A percentile compares a stretch with the other conserved stretches of the same genome.
Conservation (phyloP, 2,888 invertebrate species). For the Caenorhabditis afra region DNA sequence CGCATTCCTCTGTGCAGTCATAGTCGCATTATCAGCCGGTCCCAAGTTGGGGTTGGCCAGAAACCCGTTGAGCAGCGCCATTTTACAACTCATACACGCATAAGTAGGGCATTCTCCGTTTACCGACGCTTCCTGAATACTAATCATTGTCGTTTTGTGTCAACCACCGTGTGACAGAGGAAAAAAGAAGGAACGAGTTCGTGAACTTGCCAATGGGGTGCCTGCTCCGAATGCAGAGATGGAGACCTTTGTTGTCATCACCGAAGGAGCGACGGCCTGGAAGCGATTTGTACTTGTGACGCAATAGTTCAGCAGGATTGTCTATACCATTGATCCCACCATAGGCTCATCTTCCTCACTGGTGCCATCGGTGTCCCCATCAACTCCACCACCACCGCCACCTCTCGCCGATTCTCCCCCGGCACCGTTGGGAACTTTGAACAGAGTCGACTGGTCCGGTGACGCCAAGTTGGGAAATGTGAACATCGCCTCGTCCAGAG, state of each 20-base stretch:
- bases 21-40: conserved; percentile 38
- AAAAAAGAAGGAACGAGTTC: conserved; percentile 21
- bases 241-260: conserved; percentile 48
- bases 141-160: not conserved
- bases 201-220: conserved; percentile 38
- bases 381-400: not conserved
- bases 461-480: conserved; percentile 65
- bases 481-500: conserved; percentile 68
- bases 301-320: not conserved
- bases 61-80: conserved; percentile 64
- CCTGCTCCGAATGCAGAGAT: conserved; percentile 40
- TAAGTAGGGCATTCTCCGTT: conserved; percentile 53
- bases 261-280: conserved; percentile 16
- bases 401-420: conserved; percentile 4
- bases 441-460: conserved; percentile 39
- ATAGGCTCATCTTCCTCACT: conserved; percentile 1
- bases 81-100: conserved; percentile 67
- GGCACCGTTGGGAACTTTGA: conserved; percentile 14
- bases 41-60: conserved; percentile 46
- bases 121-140: conserved; percentile 36
- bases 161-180: not conserved
- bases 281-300: too few relatives aligned
- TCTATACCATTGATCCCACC: not conserved
- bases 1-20: conserved; percentile 46
- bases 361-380: not conserved